Evolutionary conservation across 2,113 vertebrate species (phyloP), one percentile per base, ranked within the genome.

Genomic region (Nansenia antarctica): DNA sequence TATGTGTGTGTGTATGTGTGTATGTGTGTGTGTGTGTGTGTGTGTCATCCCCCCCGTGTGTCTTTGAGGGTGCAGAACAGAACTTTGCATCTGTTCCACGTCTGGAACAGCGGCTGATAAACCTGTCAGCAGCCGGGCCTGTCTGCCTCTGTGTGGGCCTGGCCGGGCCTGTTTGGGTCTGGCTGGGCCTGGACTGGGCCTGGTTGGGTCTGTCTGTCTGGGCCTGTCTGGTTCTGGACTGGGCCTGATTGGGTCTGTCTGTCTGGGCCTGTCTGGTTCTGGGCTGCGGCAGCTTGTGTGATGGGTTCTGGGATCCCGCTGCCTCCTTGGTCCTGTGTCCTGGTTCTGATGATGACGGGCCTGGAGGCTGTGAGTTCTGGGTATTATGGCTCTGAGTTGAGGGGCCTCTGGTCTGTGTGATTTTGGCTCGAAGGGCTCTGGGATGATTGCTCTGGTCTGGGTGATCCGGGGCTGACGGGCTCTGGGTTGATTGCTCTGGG

Each of bases 401-500:
- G 54, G 57, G 62, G 70, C n/a, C 61, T 76, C 76, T 39, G 63
- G 52, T 9, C 35, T 67, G 30, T 9, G 5, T 18, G 47, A 3
- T n/a, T n/a, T 18, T 2, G 47, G 47, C 2, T 4, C 49, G 9
- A 7, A 5, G 47, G 49, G 52, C 58, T 70, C 68, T 68, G 74
- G 79, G 78, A 81, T 75, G 78, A 83, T 8, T 35, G 20, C n/a
- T 52, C 27, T 57, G 26, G 27, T 27, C 29, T 47, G 20, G 18
- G 30, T 9, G 8, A 29, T 35, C 55, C 35, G n/a, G 45, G 59
- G 45, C 26, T 20, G 24, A 27, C n/a, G 37, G 49, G 52, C 58
- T 70, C 68, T 68, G 74, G 79, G 78, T 82, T 75, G 78, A 83
- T 8, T 35, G 77, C 83, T 80, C 70, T 67, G 29, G 65, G 65